Percentiles rank a stretch among this genome's conserved stretches.
These are phyloP conservation scores for Esox masquinongy DNA, from an alignment of 2,797 vertebrate species.

Conservation along the genomic window DNA sequence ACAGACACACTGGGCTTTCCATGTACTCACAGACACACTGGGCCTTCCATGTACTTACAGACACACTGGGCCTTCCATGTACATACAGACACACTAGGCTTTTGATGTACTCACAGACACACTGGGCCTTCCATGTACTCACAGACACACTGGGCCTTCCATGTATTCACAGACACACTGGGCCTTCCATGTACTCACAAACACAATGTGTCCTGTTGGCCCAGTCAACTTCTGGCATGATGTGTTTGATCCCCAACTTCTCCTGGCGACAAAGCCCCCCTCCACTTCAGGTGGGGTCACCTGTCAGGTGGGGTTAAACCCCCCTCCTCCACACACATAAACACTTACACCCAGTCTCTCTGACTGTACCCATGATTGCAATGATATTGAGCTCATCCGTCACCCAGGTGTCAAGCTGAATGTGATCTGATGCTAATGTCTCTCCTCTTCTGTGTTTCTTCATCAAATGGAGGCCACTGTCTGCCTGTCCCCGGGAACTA, in stretches of 20 bases:
- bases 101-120: no score
- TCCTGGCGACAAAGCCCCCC: slow-evolving; percentile 36
- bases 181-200: slow-evolving; percentile 12
- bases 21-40: background rate
- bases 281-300: slow-evolving; percentile 46
- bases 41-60: background rate
- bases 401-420: slow-evolving; percentile 65
- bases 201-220: slow-evolving; percentile 27
- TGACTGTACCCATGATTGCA: slow-evolving; percentile 45
- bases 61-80: no score
- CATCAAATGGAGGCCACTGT: slow-evolving; percentile 59
- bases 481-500: slow-evolving; percentile 39
- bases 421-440: slow-evolving; percentile 55
- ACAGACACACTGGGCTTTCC: no score
- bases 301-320: slow-evolving; percentile 29
- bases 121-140: no score
- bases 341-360: background rate
- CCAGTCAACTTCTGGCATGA: slow-evolving; percentile 29
- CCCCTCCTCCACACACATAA: slow-evolving; percentile 4
- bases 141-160: no score
- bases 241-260: slow-evolving; percentile 48
- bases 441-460: slow-evolving; percentile 54
- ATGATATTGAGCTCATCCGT: slow-evolving; percentile 54
- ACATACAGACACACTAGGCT: no score
- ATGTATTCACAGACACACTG: background rate